Percentiles rank a stretch among this genome's conserved stretches.
These are phyloP conservation scores for Aproaerema taeniolella DNA, from an alignment of 2,888 invertebrate species.

Conservation along the genomic window DNA sequence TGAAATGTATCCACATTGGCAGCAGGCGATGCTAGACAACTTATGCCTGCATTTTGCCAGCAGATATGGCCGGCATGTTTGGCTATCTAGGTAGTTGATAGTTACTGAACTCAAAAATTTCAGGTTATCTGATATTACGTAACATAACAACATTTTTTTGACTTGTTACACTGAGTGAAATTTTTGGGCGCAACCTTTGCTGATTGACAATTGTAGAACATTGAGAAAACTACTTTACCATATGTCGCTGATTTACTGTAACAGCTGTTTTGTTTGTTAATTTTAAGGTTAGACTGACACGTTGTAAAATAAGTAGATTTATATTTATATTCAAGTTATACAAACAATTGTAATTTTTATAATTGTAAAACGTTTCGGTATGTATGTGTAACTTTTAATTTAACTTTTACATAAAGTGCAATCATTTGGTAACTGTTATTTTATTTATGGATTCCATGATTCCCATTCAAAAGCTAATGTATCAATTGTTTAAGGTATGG, in stretches of 20 bases:
- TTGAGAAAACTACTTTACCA: conserved; percentile 1
- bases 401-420: background rate
- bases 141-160: background rate
- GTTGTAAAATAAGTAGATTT: conserved; percentile 1
- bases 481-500: background rate
- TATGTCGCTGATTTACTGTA: background rate
- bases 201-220: background rate
- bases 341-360: conserved; percentile 1
- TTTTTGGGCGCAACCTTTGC: conserved; percentile 2
- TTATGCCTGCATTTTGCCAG: too few relatives aligned
- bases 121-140: background rate
- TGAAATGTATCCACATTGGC: too few relatives aligned
- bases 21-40: too few relatives aligned
- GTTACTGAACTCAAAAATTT: background rate
- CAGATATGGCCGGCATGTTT: too few relatives aligned
- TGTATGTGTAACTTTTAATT: background rate
- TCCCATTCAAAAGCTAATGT: conserved; percentile 2
- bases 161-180: background rate
- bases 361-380: background rate
- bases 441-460: conserved; percentile 1
- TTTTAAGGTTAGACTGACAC: conserved; percentile 3
- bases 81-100: too few relatives aligned
- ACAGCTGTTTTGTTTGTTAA: conserved; percentile 1
- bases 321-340: background rate
- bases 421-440: background rate